Evolutionary conservation across 2,888 invertebrate genomes (phyloP).

Genomic region (Cephus runcator): DNA sequence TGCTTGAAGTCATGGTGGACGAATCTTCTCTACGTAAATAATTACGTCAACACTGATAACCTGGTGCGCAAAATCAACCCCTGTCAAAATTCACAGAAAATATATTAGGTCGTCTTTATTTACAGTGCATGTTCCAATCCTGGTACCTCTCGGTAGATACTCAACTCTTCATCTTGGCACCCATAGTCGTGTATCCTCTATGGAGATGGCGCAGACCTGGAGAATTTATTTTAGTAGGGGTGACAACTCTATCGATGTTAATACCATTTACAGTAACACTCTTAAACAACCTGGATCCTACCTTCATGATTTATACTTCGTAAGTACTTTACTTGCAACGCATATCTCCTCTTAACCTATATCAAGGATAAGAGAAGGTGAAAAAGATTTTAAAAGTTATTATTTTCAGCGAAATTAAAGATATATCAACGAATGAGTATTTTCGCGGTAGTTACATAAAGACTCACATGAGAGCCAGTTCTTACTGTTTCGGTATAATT

Average conservation of each 20-base stretch:
- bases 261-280: conserved; percentile 73
- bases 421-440: conserved; percentile 73
- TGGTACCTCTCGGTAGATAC: conserved; percentile 77
- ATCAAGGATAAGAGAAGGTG: background rate
- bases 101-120: conserved; percentile 25
- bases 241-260: conserved; percentile 67
- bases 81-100: background rate
- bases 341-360: background rate
- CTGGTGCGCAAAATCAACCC: conserved; percentile 62
- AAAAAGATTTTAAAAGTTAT: conserved; percentile 6
- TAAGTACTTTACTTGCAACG: conserved; percentile 63
- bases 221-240: conserved; percentile 66
- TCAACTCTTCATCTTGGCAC: conserved; percentile 75
- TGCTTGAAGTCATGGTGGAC: conserved; percentile 79
- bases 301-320: conserved; percentile 76
- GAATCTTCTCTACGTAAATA: conserved; percentile 79
- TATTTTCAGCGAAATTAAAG: conserved; percentile 73
- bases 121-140: conserved; percentile 80
- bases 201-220: conserved; percentile 74
- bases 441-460: conserved; percentile 77
- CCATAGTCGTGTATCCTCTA: conserved; percentile 74
- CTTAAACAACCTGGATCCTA: conserved; percentile 73
- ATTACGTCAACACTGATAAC: conserved; percentile 75
- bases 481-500: conserved; percentile 75
- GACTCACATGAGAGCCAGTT: conserved; percentile 79